Percentiles rank a stretch among this genome's conserved stretches.
phyloP scores from a whole-genome alignment of 2,113 vertebrate genomes.

The Callorhinus ursinus region DNA sequence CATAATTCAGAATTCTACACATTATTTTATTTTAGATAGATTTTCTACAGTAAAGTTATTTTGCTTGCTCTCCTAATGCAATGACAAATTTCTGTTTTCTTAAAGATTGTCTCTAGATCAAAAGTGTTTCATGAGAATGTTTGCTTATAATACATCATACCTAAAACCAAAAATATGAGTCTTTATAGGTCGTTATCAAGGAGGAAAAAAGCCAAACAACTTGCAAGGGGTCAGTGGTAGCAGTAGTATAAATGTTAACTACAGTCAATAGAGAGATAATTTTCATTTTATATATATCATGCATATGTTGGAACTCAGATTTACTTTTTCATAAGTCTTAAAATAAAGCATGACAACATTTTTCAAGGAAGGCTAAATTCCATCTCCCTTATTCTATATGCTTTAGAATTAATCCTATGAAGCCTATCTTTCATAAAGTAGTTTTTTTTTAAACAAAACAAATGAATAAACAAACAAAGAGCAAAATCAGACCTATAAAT shows the following conservation, averaged over 20 bases:
- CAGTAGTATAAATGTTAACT: not conserved
- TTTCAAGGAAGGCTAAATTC: not conserved
- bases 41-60: not conserved
- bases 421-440: not conserved
- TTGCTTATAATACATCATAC: not conserved
- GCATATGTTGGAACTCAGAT: not conserved
- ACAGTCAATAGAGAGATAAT: not conserved
- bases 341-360: not conserved
- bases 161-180: not conserved
- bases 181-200: not conserved
- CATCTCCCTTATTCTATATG: not conserved
- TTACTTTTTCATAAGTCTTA: not conserved
- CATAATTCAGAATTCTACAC: not conserved
- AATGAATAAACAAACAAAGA: not conserved
- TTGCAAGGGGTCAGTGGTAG: not conserved
- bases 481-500: not conserved
- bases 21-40: not conserved
- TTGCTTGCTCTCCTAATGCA: not conserved
- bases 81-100: not conserved
- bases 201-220: not conserved
- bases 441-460: not conserved
- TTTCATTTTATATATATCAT: not conserved
- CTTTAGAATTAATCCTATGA: not conserved
- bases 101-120: not conserved
- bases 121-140: not conserved